These are phyloP conservation scores for Monochamus alternatus DNA, from an alignment of 2,888 invertebrate genomes.

Conservation along the genomic window DNA sequence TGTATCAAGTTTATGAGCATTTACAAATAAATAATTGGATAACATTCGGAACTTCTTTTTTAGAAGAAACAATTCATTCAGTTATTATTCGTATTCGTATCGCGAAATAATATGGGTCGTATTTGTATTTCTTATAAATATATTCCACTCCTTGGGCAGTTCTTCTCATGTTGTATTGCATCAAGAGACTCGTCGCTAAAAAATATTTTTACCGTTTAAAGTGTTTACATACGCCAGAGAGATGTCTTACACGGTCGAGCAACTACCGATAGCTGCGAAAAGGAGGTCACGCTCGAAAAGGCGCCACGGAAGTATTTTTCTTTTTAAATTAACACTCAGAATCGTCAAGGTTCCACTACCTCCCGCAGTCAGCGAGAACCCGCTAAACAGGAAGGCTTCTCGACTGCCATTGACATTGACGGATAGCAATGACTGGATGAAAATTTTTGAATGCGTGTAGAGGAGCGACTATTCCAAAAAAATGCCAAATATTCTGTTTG, in stretches of 20 bases:
- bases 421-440: slow-evolving; percentile 50
- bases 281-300: slow-evolving; percentile 59
- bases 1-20: no score
- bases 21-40: no score
- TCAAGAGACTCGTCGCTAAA: neutral
- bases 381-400: slow-evolving; percentile 54
- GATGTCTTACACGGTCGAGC: slow-evolving; percentile 24
- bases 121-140: no score
- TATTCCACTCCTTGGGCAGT: neutral
- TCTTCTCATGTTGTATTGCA: neutral
- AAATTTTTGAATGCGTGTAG: slow-evolving; percentile 46
- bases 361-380: slow-evolving; percentile 46
- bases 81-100: no score
- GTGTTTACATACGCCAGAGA: slow-evolving; percentile 14
- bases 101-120: no score
- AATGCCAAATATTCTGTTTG: no score
- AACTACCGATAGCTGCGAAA: slow-evolving; percentile 48
- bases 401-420: slow-evolving; percentile 56
- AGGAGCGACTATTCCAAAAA: slow-evolving; percentile 1
- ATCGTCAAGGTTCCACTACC: slow-evolving; percentile 54
- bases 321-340: slow-evolving; percentile 54
- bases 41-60: no score
- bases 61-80: no score
- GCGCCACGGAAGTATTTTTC: slow-evolving; percentile 59
- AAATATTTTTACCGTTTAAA: slow-evolving; percentile 32